Conservation (phyloP, 30 jellyfish, hydroid and myxozoan species). For the Hydractinia symbiolongicarpus region DNA sequence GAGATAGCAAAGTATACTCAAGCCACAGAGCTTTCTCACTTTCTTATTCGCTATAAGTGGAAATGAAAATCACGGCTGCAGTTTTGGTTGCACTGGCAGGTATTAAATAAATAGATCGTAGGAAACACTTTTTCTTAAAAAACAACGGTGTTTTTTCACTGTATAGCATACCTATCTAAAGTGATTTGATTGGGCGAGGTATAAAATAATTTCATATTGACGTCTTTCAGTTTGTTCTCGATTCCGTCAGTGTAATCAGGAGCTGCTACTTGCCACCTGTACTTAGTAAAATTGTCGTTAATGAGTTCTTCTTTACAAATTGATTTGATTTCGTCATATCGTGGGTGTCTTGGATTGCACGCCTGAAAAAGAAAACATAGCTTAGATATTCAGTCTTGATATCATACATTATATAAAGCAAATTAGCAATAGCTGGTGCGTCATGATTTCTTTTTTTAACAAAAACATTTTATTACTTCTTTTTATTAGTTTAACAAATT, state of each 20-base stretch:
- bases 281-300: slow-evolving; percentile 61
- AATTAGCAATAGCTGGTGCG: background rate
- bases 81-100: too few species aligned
- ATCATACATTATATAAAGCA: background rate
- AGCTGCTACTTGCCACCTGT: slow-evolving; percentile 87
- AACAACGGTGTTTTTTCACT: too few species aligned
- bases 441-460: background rate
- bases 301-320: slow-evolving; percentile 71
- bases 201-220: slow-evolving; percentile 50
- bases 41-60: too few species aligned
- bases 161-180: slow-evolving; percentile 63
- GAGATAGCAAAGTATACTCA: too few species aligned
- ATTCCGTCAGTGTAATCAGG: slow-evolving; percentile 66
- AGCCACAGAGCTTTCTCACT: too few species aligned
- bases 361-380: slow-evolving; percentile 37
- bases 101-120: too few species aligned
- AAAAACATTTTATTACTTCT: too few species aligned
- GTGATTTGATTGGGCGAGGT: slow-evolving; percentile 65
- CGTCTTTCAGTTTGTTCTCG: slow-evolving; percentile 51
- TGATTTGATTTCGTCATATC: slow-evolving; percentile 62
- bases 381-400: too few species aligned
- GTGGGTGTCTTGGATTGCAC: slow-evolving; percentile 80
- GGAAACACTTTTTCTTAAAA: too few species aligned
- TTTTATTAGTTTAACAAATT: too few species aligned
- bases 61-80: too few species aligned